These are phyloP conservation scores for Gibbula magus DNA, from an alignment of 2,888 invertebrate species.

Conservation along the genomic window DNA sequence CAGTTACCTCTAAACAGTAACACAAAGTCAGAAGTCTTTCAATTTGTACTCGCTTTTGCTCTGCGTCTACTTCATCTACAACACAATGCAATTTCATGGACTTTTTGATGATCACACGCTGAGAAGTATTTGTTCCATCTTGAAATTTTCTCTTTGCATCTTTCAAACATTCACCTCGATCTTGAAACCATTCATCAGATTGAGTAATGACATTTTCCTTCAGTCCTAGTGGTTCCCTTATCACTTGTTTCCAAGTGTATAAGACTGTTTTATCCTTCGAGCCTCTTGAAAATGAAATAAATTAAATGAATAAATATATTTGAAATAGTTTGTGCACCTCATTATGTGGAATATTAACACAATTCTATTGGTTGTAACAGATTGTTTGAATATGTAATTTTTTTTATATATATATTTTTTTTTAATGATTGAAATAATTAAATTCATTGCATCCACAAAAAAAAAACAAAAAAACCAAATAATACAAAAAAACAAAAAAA, in stretches of 20 bases:
- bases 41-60: not conserved
- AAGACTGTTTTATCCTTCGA: not conserved
- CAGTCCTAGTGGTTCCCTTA: not conserved
- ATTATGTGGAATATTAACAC: too few species aligned
- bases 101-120: not conserved
- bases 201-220: not conserved
- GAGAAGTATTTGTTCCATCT: not conserved
- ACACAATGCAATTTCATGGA: not conserved
- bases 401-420: too few species aligned
- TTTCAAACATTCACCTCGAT: not conserved
- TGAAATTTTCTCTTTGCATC: not conserved
- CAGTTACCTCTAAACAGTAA: not conserved
- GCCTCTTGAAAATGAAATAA: too few species aligned
- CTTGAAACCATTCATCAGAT: not conserved
- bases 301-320: too few species aligned
- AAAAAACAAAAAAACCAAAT: too few species aligned
- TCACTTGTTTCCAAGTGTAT: not conserved
- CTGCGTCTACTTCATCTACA: not conserved
- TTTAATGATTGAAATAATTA: too few species aligned
- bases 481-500: too few species aligned
- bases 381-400: too few species aligned
- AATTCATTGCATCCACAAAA: too few species aligned
- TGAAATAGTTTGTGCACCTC: too few species aligned
- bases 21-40: conserved; percentile 2
- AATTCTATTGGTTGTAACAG: too few species aligned